phyloP scores from a whole-genome alignment of 1,140 invertebrate species.

The Anoplolepis gracilipes region DNA sequence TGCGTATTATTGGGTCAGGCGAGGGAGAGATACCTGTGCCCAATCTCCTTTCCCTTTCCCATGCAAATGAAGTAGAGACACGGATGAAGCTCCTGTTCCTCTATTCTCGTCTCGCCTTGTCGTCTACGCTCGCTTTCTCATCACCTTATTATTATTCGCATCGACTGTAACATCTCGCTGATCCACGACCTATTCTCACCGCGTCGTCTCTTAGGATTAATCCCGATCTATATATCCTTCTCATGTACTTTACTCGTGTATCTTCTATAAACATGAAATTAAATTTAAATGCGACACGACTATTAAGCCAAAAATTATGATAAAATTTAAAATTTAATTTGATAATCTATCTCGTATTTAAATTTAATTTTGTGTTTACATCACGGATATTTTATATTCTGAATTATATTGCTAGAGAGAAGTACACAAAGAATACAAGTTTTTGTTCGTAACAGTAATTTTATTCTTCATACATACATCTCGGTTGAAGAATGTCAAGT shows the following conservation, averaged over 20 bases:
- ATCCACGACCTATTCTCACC: constrained; percentile 4
- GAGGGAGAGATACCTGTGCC: constrained; percentile 60
- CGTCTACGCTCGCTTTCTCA: constrained; percentile 11
- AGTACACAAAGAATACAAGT: not conserved
- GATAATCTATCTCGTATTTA: too few species aligned
- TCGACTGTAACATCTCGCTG: constrained; percentile 47
- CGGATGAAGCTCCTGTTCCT: constrained; percentile 15
- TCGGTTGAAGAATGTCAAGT: not conserved
- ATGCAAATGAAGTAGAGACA: constrained; percentile 78
- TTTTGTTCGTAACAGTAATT: not conserved
- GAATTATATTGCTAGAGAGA: not conserved
- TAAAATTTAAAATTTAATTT: not conserved
- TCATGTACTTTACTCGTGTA: not conserved
- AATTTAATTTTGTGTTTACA: not conserved
- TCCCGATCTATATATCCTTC: constrained; percentile 20
- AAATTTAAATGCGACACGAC: not conserved
- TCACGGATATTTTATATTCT: not conserved
- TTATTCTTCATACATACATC: constrained; percentile 8
- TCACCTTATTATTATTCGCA: constrained; percentile 55
- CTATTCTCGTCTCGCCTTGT: not conserved
- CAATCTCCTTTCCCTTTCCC: constrained; percentile 74
- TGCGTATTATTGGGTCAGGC: constrained; percentile 78
- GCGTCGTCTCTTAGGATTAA: constrained; percentile 45
- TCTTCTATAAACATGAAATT: constrained; percentile 7
- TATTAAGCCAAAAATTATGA: not conserved